Base-by-base conservation (phyloP, 2,888 invertebrate species). In the Troglohyphantes excavatus region DNA sequence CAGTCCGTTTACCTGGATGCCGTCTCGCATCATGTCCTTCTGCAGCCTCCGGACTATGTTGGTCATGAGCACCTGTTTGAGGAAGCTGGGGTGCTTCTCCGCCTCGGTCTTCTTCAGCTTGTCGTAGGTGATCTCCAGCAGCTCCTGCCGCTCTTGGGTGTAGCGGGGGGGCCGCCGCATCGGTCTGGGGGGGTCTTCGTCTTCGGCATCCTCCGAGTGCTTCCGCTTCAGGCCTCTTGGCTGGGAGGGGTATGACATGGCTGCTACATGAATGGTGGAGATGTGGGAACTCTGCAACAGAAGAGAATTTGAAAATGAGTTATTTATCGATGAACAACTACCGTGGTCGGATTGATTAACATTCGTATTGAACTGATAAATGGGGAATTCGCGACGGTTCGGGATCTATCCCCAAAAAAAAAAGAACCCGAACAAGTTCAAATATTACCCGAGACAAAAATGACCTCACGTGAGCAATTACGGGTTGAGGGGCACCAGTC, bases 11-110 rank as follows among this genome's bases (percentile, higher is more conserved):
- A 91, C 73, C 73, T 91, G 91, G 11, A 94, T 92, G 39, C 94
- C 94, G 91, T 95, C 94, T 85, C 93, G 93, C 93, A 97, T 97
- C 95, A 98, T 96, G 94, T 98, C 98, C 84, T 96, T 95, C 94
- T 98, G 98, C 93, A 98, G 96, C 93, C 96, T 95, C 93, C 97
- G 96, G 91, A 98, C 94, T 85, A 98, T 98, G 94, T 98, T 98
- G 95, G 97, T 97, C 93, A 98, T 98, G 91, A 98, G 95, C 93
- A 98, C 98, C 72, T 97, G 98, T 91, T 97, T 96, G 92, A 97
- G 95, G 90, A 98, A 94, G 91, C 97, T 97, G 65, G 98, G 97
- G 93, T 98, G 98, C 84, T 97, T 96, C 92, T 96, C 96, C 94
- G 97, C 97, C 83, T 97, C 95, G 93, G 97, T 96, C 92, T 97